Base-by-base conservation (phyloP, 2,113 vertebrate genomes). In the Eurystomus gularis region DNA sequence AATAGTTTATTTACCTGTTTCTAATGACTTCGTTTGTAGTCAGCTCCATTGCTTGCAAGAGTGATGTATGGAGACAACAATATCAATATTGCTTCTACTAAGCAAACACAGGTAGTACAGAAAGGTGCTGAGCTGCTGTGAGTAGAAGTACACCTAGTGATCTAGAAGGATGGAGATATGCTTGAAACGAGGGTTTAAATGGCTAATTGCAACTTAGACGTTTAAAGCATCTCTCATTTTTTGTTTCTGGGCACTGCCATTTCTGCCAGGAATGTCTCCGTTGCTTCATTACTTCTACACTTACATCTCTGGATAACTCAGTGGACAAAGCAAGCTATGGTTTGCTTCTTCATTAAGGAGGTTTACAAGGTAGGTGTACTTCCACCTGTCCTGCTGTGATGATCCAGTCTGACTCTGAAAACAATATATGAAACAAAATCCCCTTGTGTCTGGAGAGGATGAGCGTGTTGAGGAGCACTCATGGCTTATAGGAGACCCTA, bases 1-100 rank as follows among this genome's bases (percentile, higher is more conserved):
- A 86, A 81, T 71, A 71, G 69, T 68, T 95, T 86, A 88, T 90
- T 88, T 75, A 68, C 55, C 55, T 48, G 12, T 78, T 95, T 89
- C 80, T 95, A 82, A 91, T 88, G 55, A 60, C 29, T 15, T 94
- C 14, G 57, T 92, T 75, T 83, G 33, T 71, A 83, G 71, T 35
- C 11, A 65, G 16, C 26, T 73, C 35, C 20, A 58, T 26, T 91
- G 40, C 42, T 81, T 78, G 51, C 39, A 71, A 81, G 18, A 18
- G n/a, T 60, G 64, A 90, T 33, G 6, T 57, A 54, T 61, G 42
- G 39, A 78, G 14, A 84, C 60, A 79, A 29, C 18, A 62, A 26
- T 24, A 92, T 66, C 76, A 66, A 37, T 83, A 81, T 58, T 84
- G 33, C 79, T 86, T 81, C 42, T 82, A 55, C 46, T 70, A 71